Base-by-base conservation (phyloP, 2,888 invertebrate genomes). In the Clistopyga incitator region DNA sequence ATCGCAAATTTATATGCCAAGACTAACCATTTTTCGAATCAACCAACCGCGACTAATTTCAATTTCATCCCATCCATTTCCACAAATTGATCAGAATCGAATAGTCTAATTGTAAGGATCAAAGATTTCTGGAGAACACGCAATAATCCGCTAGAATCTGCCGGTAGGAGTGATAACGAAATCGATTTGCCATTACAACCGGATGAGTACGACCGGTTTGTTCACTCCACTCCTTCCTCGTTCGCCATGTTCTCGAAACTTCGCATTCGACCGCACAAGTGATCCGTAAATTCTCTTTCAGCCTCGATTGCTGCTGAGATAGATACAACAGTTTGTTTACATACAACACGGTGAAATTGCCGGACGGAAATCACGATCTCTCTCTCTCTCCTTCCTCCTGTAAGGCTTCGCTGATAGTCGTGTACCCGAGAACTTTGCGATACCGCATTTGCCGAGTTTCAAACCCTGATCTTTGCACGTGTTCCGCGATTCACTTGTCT, bases 241-340 rank as follows among this genome's bases (percentile, higher is more conserved):
- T 38, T 71, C 23, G 45, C 38, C 6, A 25, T 42, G 15, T 47
- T 45, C 72, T 56, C 45, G 18, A 25, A 52, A 52, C n/a, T 25
- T 47, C 54, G 76, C 54, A 23, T 68, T 75, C 61, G 47, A 75
- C 23, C 50, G 38, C 18, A 64, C 42, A 61, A 54, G 54, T 15
- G 29, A 65, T 42, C 71, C 42, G 65, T 25, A 15, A 81, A 77
- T 71, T 65, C 71, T 56, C 65, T 29, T 72, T 59, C 59, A 42
- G 25, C 34, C 65, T 70, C 11, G 42, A 78, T 29, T n/a, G 64
- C 76, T 54, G 34, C 65, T 8, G 4, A 13, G 52, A 54, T n/a
- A 45, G 45, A 65, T 45, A 42, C 45, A 75, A 38, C 25, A 34
- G 81, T 72, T 77, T 77, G 67, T 81, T 81, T 77, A 72, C 70